Evolutionary conservation across 2,888 invertebrate species (phyloP).

Genomic region (Amblyjoppa fuscipennis): DNA sequence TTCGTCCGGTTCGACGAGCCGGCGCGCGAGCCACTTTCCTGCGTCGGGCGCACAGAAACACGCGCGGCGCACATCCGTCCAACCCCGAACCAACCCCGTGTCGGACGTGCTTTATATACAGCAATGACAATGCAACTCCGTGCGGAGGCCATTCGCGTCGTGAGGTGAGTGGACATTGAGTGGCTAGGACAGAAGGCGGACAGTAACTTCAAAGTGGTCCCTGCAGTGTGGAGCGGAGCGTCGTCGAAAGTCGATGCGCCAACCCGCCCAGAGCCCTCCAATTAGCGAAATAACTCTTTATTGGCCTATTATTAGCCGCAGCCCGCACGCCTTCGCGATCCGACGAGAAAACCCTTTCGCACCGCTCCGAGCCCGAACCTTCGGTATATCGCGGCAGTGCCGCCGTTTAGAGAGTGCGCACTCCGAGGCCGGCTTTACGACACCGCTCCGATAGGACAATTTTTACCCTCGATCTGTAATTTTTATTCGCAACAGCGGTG

Average conservation of each 20-base stretch:
- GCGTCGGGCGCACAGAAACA: constrained; percentile 1
- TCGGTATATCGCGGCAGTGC: constrained; percentile 18
- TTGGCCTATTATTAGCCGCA: constrained; percentile 77
- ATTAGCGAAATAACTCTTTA: constrained; percentile 79
- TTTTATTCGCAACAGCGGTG: too few species aligned
- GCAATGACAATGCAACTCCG: background rate
- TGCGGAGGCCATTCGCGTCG: constrained; percentile 24
- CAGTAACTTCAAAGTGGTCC: constrained; percentile 56
- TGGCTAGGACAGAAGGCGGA: constrained; percentile 17
- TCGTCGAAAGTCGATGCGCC: constrained; percentile 50
- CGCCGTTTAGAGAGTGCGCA: constrained; percentile 19
- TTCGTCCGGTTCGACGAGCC: constrained; percentile 63
- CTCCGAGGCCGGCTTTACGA: constrained; percentile 29
- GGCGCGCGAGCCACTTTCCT: constrained; percentile 19
- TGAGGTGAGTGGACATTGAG: background rate
- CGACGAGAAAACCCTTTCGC: constrained; percentile 55
- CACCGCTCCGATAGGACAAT: constrained; percentile 56
- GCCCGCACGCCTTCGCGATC: constrained; percentile 68
- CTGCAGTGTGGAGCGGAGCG: background rate
- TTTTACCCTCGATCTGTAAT: constrained; percentile 41
- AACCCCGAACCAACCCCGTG: too few species aligned
- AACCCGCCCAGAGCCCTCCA: constrained; percentile 70
- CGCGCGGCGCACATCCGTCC: too few species aligned
- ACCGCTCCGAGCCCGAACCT: background rate
- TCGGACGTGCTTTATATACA: background rate